Evolutionary conservation across 2,113 vertebrate species (phyloP).

Genomic region (Bombycilla garrulus): DNA sequence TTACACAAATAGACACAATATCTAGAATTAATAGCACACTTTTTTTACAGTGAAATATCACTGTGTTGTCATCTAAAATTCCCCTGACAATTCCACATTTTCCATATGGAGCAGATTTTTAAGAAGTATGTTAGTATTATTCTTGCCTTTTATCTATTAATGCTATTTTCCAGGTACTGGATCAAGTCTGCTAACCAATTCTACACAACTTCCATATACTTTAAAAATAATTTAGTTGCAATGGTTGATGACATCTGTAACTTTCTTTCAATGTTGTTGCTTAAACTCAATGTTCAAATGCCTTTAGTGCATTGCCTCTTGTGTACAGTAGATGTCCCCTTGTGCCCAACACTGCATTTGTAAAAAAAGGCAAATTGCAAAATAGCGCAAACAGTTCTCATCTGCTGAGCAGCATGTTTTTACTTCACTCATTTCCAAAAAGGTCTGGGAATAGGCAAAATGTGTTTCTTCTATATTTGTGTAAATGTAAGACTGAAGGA

Average conservation of each 20-base stretch:
- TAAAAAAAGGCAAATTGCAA: neutral
- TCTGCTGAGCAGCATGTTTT: neutral
- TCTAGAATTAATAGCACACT: neutral
- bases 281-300: accelerated
- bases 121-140: neutral
- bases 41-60: neutral
- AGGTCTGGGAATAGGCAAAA: neutral
- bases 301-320: neutral
- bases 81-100: neutral
- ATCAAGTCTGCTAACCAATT: neutral
- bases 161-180: neutral
- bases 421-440: neutral
- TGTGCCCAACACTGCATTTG: neutral
- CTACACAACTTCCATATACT: neutral
- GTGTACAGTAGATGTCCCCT: conserved; percentile 13
- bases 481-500: neutral
- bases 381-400: neutral
- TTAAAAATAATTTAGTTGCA: neutral
- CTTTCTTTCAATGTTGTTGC: neutral
- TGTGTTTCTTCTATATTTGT: neutral
- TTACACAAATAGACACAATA: accelerated
- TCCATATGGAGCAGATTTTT: neutral
- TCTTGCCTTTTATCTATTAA: neutral
- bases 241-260: neutral
- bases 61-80: neutral